Evolutionary conservation across 2,888 invertebrate genomes (phyloP), one percentile per base, ranked within the genome.

Genomic region (Habrosyne pyritoides): DNA sequence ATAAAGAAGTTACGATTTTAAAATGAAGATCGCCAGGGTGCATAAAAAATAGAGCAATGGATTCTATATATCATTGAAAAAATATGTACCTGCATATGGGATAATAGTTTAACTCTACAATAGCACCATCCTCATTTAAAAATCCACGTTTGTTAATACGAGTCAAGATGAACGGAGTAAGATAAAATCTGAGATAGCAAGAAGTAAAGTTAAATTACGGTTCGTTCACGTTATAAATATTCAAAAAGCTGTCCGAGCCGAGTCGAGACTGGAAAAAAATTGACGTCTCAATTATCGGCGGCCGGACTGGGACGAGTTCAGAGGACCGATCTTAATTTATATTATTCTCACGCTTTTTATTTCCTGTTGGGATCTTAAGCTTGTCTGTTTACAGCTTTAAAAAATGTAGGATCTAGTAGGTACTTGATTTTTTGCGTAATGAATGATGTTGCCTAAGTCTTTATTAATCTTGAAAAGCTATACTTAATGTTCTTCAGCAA

Each of bases 281-380:
- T 91, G 89, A 92, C 89, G 88, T 91, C 91, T 92, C 91, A 91
- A 92, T 92, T 91, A 92, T 88, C 87, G 85, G 74, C 72, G 68
- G 57, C 73, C 74, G 71, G 64, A 63, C 63, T 48, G 61, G 56
- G 66, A 53, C 69, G 63, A 63, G 57, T 58, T n/a, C 67, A 68
- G 66, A 60, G 66, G 56, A 61, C 74, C 60, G 52, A 61, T 76
- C 77, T 84, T 84, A 87, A 87, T 90, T 89, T 90, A 87, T 90
- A 90, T 87, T 86, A 88, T 88, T 89, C 89, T 90, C 91, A 90
- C 90, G 87, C 84, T 82, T 86, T 83, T 87, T 85, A 86, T 89
- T 88, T 91, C 89, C 90, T 87, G 83, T 82, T 86, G 74, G 81
- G 73, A 78, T 81, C 78, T 81, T 66, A 67, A 71, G 69, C 66